Percentiles rank a stretch among this genome's conserved stretches.
Conservation (phyloP, 2,113 vertebrate species). For the Daphoenositta chrysoptera region DNA sequence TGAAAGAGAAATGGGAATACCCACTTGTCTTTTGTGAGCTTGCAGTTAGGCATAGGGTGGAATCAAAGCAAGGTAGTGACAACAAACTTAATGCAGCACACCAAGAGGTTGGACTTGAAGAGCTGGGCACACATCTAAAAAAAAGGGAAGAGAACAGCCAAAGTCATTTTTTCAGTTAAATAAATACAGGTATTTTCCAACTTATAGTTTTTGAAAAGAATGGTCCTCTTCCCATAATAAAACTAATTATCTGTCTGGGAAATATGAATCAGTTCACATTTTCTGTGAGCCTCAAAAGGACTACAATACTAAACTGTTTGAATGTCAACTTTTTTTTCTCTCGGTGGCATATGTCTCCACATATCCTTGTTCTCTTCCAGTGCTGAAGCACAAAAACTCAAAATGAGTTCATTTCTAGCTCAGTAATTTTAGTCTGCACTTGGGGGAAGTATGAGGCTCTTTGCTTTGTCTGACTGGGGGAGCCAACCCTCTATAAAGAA, state of each 20-base stretch:
- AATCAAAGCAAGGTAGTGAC: not conserved
- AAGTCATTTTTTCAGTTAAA: not conserved
- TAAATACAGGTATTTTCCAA: not conserved
- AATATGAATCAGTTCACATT: not conserved
- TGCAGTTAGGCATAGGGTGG: not conserved
- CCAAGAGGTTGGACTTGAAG: not conserved
- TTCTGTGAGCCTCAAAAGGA: not conserved
- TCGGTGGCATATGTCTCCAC: fast-evolving
- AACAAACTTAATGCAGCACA: not conserved
- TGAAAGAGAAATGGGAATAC: not conserved
- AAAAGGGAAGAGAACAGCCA: not conserved
- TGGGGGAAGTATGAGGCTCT: not conserved
- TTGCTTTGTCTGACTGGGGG: not conserved
- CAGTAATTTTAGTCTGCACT: not conserved
- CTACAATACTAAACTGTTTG: not conserved
- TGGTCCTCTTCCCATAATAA: not conserved
- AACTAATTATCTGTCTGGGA: not conserved
- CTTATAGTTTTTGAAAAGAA: not conserved
- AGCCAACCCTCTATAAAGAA: not conserved
- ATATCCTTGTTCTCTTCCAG: not conserved
- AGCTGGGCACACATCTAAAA: not conserved
- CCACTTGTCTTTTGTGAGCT: not conserved
- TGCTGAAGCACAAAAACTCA: not conserved
- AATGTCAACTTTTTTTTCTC: not conserved
- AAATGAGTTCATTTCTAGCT: not conserved